phyloP scores from a whole-genome alignment of 2,797 vertebrate species.

The Otolemur crassicaudatus region DNA sequence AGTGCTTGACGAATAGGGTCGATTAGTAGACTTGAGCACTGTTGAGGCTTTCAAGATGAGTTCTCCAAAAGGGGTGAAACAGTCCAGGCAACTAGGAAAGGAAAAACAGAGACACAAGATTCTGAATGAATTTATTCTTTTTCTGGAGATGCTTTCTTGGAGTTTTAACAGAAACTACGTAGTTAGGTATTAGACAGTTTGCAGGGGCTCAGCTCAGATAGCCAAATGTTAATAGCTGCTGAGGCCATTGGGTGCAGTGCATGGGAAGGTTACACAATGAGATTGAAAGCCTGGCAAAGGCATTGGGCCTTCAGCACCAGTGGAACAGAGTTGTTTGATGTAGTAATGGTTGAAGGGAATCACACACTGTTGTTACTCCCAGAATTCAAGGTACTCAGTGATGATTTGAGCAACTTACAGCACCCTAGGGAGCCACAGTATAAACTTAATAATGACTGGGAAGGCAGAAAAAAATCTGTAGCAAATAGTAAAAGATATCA shows the following conservation, averaged over 20 bases:
- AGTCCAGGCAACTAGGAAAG: background rate
- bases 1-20: background rate
- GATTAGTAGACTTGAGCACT: background rate
- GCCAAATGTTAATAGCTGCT: background rate
- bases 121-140: background rate
- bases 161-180: background rate
- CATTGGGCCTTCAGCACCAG: background rate
- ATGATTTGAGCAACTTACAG: constrained; percentile 38
- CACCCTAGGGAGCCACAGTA: background rate
- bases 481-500: constrained; percentile 10
- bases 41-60: background rate
- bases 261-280: background rate
- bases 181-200: background rate
- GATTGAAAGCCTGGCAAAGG: background rate
- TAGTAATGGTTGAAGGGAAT: accelerated
- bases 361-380: background rate
- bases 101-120: background rate
- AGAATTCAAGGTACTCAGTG: background rate
- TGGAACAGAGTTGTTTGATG: background rate
- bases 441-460: constrained; percentile 48
- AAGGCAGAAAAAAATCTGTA: constrained; percentile 36
- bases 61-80: background rate
- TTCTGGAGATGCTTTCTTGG: background rate
- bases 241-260: background rate
- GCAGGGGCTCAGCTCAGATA: background rate